Conservation (phyloP, 1,140 invertebrate species). For the Diorhabda elongata region DNA sequence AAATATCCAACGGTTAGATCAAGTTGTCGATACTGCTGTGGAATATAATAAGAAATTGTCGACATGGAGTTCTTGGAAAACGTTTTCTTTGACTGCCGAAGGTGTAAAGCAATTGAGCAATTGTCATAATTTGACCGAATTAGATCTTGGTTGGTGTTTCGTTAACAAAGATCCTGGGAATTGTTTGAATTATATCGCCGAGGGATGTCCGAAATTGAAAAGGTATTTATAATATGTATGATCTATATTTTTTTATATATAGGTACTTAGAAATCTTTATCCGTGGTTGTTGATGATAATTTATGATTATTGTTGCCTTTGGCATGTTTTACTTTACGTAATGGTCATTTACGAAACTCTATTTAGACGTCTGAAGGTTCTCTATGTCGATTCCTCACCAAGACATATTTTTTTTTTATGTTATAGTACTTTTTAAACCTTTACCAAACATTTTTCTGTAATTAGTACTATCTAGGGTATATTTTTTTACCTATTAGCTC, state of each 20-base stretch:
- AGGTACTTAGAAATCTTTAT: too few relatives aligned
- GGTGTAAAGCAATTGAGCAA: conserved; percentile 65
- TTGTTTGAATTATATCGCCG: conserved; percentile 49
- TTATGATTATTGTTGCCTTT: too few relatives aligned
- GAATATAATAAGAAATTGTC: conserved; percentile 62
- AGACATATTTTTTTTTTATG: too few relatives aligned
- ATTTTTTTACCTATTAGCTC: too few relatives aligned
- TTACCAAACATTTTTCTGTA: too few relatives aligned
- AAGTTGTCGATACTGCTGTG: conserved; percentile 61
- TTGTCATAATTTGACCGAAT: conserved; percentile 70
- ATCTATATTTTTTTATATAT: not conserved
- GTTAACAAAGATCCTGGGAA: conserved; percentile 46
- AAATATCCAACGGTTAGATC: conserved; percentile 60
- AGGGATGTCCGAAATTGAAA: conserved; percentile 51
- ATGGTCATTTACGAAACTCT: too few relatives aligned
- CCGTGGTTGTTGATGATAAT: too few relatives aligned
- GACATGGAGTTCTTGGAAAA: conserved; percentile 84
- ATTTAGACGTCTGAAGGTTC: too few relatives aligned
- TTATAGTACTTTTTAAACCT: too few relatives aligned
- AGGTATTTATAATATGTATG: conserved; percentile 39
- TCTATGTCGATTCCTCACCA: too few relatives aligned
- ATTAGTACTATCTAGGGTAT: too few relatives aligned
- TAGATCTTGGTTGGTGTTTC: conserved; percentile 84
- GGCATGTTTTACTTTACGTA: too few relatives aligned
- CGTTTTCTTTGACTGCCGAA: conserved; percentile 63